Evolutionary conservation across 2,888 invertebrate genomes (phyloP).

Genomic region (Marasmarcha lunaedactyla): DNA sequence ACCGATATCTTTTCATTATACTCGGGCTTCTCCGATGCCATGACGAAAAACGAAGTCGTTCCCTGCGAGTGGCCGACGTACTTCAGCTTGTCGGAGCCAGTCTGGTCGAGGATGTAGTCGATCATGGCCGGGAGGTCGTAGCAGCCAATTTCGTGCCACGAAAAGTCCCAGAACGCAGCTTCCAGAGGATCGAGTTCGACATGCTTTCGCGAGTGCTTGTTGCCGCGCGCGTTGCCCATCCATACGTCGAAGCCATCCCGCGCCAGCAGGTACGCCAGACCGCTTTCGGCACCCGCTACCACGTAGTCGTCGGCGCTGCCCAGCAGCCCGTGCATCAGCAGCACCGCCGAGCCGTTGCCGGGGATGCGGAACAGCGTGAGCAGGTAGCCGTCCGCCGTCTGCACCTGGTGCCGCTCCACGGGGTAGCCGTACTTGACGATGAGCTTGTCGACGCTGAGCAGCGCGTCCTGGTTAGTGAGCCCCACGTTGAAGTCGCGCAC

Average conservation of each 20-base stretch:
- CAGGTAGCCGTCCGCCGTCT: constrained; percentile 38
- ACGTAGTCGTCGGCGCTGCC: constrained; percentile 45
- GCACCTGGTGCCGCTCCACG: constrained; percentile 28
- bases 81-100: constrained; percentile 57
- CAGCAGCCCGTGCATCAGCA: constrained; percentile 45
- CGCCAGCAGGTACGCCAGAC: constrained; percentile 59
- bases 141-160: constrained; percentile 84
- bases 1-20: constrained; percentile 67
- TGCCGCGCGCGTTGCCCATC: constrained; percentile 84
- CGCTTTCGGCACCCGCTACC: constrained; percentile 31
- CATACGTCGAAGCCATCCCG: constrained; percentile 79
- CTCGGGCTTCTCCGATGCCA: constrained; percentile 61
- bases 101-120: constrained; percentile 72
- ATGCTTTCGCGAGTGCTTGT: constrained; percentile 73
- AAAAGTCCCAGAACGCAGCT: constrained; percentile 74
- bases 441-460: constrained; percentile 24
- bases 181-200: constrained; percentile 34
- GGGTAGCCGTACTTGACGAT: constrained; percentile 34
- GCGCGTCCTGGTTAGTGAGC: constrained; percentile 30
- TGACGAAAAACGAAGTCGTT: constrained; percentile 69
- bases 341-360: constrained; percentile 29
- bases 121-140: constrained; percentile 85
- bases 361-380: constrained; percentile 37
- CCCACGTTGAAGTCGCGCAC: constrained; percentile 23
- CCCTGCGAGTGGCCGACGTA: constrained; percentile 83